phyloP scores from a whole-genome alignment of 2,113 vertebrate genomes.

The Phocoena phocoena region DNA sequence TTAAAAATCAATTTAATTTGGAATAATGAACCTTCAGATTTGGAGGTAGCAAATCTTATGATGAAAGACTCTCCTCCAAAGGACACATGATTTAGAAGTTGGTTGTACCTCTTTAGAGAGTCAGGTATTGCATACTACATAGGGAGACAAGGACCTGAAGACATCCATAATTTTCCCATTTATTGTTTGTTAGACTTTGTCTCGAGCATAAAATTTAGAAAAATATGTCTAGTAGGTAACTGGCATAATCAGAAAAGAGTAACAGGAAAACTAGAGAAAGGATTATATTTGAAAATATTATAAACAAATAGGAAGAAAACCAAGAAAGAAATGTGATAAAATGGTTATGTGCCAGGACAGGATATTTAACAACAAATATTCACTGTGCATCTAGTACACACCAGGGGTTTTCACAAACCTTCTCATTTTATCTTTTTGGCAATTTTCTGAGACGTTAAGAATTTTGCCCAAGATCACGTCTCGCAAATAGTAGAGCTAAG shows the following conservation, averaged over 20 bases:
- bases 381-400: background rate
- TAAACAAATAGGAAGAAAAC: background rate
- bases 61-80: background rate
- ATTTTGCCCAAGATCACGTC: background rate
- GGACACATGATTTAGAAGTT: background rate
- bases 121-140: background rate
- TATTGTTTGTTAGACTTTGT: constrained; percentile 20
- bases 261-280: background rate
- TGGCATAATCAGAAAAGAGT: background rate
- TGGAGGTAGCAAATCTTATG: background rate
- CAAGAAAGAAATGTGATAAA: background rate
- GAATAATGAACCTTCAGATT: background rate
- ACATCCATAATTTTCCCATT: background rate
- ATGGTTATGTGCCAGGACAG: background rate
- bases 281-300: background rate
- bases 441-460: background rate
- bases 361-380: background rate
- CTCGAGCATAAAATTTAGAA: background rate
- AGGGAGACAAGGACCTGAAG: background rate
- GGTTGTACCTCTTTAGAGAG: background rate
- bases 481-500: background rate
- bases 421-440: background rate
- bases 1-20: background rate
- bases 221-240: background rate
- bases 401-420: background rate